Evolutionary conservation across 2,797 vertebrate genomes (phyloP).

Genomic region (Melanotaenia pygmaea): DNA sequence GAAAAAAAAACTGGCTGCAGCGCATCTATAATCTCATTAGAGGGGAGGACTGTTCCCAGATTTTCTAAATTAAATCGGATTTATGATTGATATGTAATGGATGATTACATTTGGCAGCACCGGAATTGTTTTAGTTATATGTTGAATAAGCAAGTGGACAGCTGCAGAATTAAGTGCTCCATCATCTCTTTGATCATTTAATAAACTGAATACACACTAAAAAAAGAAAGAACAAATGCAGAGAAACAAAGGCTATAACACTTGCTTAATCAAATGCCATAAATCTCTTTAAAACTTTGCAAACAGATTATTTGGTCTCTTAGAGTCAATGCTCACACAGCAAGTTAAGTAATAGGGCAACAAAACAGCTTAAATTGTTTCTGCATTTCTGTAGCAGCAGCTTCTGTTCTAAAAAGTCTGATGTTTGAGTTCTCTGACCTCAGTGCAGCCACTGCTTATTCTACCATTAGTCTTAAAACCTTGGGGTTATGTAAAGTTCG

Average conservation of each 20-base stretch:
- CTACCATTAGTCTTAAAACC: conserved; percentile 42
- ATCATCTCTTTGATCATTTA: conserved; percentile 5
- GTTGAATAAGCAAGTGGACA: conserved; percentile 18
- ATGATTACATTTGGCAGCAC: conserved; percentile 40
- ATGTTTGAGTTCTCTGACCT: conserved; percentile 24
- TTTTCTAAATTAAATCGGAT: conserved; percentile 56
- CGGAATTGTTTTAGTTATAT: conserved; percentile 41
- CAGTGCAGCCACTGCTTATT: conserved; percentile 2
- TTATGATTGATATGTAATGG: conserved; percentile 45
- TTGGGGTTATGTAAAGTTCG: conserved; percentile 22
- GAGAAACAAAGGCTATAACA: not conserved
- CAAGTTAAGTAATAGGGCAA: not conserved
- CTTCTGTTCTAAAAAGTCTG: conserved; percentile 19
- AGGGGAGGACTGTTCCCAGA: conserved; percentile 17
- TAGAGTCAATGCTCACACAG: not conserved
- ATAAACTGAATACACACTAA: not conserved
- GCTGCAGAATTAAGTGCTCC: conserved; percentile 15
- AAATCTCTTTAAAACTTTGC: not conserved
- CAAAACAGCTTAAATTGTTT: not conserved
- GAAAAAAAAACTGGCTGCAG: conserved; percentile 3
- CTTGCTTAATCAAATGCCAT: not conserved
- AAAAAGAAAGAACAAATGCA: not conserved
- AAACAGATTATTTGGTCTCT: not conserved
- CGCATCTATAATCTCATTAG: conserved; percentile 48
- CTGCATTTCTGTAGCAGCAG: not conserved